These are phyloP conservation scores for Pachypeltis micranthus DNA, from an alignment of 1,140 invertebrate genomes.

Conservation along the genomic window DNA sequence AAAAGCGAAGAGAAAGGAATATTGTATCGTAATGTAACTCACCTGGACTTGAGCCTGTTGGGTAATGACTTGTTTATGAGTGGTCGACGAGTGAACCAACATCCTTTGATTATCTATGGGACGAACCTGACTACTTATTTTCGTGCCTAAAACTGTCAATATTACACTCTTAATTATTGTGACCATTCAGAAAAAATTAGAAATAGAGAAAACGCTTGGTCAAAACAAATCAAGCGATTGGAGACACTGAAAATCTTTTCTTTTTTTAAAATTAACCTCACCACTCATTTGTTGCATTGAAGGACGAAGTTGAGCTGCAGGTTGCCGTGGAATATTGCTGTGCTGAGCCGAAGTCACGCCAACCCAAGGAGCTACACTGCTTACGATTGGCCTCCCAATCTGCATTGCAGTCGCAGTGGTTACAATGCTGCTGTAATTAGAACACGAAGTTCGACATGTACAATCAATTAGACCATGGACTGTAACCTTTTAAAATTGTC, in stretches of 20 bases:
- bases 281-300: slow-evolving; percentile 1
- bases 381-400: background rate
- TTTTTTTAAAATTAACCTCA: too few species aligned
- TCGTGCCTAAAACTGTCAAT: slow-evolving; percentile 6
- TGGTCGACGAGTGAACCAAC: slow-evolving; percentile 20
- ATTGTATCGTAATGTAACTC: background rate
- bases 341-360: slow-evolving; percentile 3
- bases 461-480: too few species aligned
- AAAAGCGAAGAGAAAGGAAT: background rate
- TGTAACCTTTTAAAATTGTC: too few species aligned
- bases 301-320: background rate
- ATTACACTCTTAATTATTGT: too few species aligned
- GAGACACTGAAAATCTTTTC: too few species aligned
- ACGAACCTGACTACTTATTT: slow-evolving; percentile 19
- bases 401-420: background rate
- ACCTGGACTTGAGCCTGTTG: slow-evolving; percentile 22
- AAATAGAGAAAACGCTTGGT: too few species aligned
- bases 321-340: background rate
- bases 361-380: slow-evolving; percentile 12
- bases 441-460: too few species aligned
- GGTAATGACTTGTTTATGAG: slow-evolving; percentile 24
- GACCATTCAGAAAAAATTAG: too few species aligned
- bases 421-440: slow-evolving; percentile 1
- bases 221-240: too few species aligned
- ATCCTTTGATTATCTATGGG: slow-evolving; percentile 19